These are phyloP conservation scores for Muricea muricata DNA, from an alignment of 92 coral and sea anemone species.

Conservation along the genomic window DNA sequence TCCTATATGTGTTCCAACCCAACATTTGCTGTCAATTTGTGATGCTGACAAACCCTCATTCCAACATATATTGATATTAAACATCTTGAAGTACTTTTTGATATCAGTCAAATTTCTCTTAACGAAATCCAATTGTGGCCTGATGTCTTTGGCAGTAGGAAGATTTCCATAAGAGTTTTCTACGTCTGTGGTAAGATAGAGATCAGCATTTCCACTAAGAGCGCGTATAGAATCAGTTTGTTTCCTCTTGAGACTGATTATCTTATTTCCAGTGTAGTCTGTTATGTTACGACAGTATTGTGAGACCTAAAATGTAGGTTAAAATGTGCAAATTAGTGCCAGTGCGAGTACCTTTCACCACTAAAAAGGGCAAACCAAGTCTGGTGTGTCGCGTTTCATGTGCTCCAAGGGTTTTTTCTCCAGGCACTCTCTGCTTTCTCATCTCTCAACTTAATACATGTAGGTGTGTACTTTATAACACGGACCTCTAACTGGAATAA, in stretches of 20 bases:
- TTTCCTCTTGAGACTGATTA: neutral
- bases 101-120: slow-evolving; percentile 51
- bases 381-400: too few species aligned
- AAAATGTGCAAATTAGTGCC: neutral
- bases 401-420: too few species aligned
- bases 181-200: slow-evolving; percentile 8
- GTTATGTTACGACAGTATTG: slow-evolving; percentile 67
- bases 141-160: slow-evolving; percentile 35
- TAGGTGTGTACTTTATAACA: too few species aligned
- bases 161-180: slow-evolving; percentile 17
- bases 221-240: slow-evolving; percentile 30
- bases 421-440: too few species aligned
- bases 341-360: too few species aligned
- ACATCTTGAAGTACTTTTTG: slow-evolving; percentile 49
- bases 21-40: slow-evolving; percentile 67
- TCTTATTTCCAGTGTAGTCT: slow-evolving; percentile 16
- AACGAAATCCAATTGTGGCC: slow-evolving; percentile 63
- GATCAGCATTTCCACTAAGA: slow-evolving; percentile 23
- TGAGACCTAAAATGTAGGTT: slow-evolving; percentile 35
- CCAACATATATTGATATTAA: slow-evolving; percentile 71
- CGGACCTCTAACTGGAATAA: too few species aligned
- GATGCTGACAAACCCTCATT: slow-evolving; percentile 67
- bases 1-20: slow-evolving; percentile 85
- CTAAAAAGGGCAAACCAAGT: too few species aligned
- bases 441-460: too few species aligned